Percentiles rank a stretch among this genome's conserved stretches.
These are phyloP conservation scores for Bombyx mandarina DNA, from an alignment of 1,140 invertebrate genomes.

Conservation along the genomic window DNA sequence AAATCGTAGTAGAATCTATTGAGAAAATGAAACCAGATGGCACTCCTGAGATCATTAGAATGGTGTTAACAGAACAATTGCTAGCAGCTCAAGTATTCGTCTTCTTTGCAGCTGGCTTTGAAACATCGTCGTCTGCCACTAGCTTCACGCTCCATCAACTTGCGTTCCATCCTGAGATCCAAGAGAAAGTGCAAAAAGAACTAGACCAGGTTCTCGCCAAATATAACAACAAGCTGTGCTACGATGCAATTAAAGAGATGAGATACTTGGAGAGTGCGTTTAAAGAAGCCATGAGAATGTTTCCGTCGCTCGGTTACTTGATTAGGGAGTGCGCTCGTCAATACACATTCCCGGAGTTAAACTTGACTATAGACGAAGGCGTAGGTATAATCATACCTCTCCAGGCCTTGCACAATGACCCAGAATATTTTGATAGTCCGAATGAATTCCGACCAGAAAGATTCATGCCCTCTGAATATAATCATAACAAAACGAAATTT, in stretches of 20 bases:
- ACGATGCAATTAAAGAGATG: conserved; percentile 57
- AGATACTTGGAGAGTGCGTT: conserved; percentile 46
- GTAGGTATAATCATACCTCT: conserved; percentile 45
- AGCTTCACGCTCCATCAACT: conserved; percentile 68
- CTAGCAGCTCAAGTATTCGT: conserved; percentile 70
- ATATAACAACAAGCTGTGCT: conserved; percentile 40
- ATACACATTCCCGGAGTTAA: conserved; percentile 55
- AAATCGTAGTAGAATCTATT: conserved; percentile 41
- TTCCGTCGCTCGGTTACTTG: conserved; percentile 55
- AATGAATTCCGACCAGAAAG: conserved; percentile 72
- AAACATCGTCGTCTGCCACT: conserved; percentile 72
- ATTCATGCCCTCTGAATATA: conserved; percentile 54
- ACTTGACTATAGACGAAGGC: conserved; percentile 45
- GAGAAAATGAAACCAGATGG: conserved; percentile 54
- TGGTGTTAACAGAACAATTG: conserved; percentile 26
- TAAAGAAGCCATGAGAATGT: conserved; percentile 63
- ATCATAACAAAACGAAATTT: conserved; percentile 49
- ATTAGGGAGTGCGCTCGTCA: conserved; percentile 43
- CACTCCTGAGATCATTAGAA: conserved; percentile 18
- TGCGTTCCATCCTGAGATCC: conserved; percentile 71
- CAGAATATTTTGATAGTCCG: conserved; percentile 69
- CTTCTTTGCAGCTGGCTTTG: conserved; percentile 72
- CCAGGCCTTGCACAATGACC: conserved; percentile 70
- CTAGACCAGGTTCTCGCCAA: conserved; percentile 56
- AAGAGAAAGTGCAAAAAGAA: conserved; percentile 71